Percentiles rank a stretch among this genome's conserved stretches.
These are phyloP conservation scores for Diadegma fenestrale DNA, from an alignment of 2,888 invertebrate genomes.

Conservation along the genomic window DNA sequence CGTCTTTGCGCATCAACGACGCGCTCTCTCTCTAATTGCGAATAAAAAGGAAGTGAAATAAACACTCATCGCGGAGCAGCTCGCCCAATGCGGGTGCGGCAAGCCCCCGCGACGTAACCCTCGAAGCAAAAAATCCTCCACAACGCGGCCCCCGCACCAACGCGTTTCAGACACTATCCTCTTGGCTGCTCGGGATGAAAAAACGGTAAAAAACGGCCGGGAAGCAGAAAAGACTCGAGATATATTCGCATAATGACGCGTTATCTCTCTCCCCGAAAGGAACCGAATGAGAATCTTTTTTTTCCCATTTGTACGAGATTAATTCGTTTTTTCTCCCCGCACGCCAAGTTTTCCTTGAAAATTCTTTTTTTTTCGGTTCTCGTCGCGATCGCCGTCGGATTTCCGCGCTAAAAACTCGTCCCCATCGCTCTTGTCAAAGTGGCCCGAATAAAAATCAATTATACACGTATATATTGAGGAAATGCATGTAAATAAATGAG, in stretches of 20 bases:
- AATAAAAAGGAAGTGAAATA: constrained; percentile 79
- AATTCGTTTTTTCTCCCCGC: not conserved
- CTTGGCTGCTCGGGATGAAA: constrained; percentile 38
- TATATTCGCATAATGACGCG: constrained; percentile 54
- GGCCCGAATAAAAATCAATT: not conserved
- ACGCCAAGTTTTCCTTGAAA: not conserved
- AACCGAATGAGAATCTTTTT: constrained; percentile 26
- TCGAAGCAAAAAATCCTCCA: constrained; percentile 33
- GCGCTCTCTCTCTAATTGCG: constrained; percentile 84
- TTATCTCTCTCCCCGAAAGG: constrained; percentile 37
- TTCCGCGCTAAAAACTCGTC: not conserved
- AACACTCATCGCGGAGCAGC: constrained; percentile 75
- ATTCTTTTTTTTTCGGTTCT: not conserved
- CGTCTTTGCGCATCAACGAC: constrained; percentile 77
- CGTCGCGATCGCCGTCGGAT: not conserved
- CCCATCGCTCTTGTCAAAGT: not conserved
- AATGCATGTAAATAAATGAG: not conserved
- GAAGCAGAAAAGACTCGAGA: constrained; percentile 40
- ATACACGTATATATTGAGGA: not conserved
- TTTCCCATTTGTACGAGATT: not conserved
- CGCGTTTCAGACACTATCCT: constrained; percentile 63
- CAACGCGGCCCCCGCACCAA: constrained; percentile 8
- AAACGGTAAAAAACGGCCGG: not conserved
- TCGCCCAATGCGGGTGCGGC: constrained; percentile 52
- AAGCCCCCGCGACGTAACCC: constrained; percentile 37